Conservation (phyloP, 2,888 invertebrate genomes). For the Phragmatobia fuliginosa region DNA sequence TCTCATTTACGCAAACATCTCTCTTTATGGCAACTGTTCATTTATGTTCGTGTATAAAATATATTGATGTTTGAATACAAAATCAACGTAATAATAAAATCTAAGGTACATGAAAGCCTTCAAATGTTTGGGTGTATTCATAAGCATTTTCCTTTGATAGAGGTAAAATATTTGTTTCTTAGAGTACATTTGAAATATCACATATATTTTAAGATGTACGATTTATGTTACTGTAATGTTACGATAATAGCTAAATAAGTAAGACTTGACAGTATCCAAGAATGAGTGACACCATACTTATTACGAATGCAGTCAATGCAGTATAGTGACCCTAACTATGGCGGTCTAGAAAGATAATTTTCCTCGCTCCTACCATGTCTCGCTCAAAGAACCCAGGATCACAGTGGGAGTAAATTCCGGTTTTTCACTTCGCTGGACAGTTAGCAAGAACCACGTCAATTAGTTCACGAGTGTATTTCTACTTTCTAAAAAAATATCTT, state of each 20-base stretch:
- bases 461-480: too few relatives aligned
- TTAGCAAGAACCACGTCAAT: too few relatives aligned
- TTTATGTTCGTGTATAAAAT: constrained; percentile 37
- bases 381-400: too few relatives aligned
- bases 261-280: not conserved
- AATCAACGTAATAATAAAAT: constrained; percentile 39
- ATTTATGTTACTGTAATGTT: not conserved
- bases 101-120: constrained; percentile 27
- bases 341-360: too few relatives aligned
- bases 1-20: constrained; percentile 31
- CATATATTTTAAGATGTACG: not conserved
- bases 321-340: too few relatives aligned
- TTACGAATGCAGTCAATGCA: too few relatives aligned
- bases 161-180: constrained; percentile 5
- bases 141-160: constrained; percentile 5
- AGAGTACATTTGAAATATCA: not conserved
- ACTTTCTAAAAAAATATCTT: too few relatives aligned
- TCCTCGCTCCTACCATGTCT: too few relatives aligned
- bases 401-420: too few relatives aligned
- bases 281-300: too few relatives aligned
- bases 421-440: too few relatives aligned
- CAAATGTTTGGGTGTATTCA: constrained; percentile 15
- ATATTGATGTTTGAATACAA: constrained; percentile 35
- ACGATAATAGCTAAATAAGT: not conserved
- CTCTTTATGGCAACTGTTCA: constrained; percentile 39